phyloP scores from a whole-genome alignment of 2,888 invertebrate genomes.

The Sinhomidia bicolor region DNA sequence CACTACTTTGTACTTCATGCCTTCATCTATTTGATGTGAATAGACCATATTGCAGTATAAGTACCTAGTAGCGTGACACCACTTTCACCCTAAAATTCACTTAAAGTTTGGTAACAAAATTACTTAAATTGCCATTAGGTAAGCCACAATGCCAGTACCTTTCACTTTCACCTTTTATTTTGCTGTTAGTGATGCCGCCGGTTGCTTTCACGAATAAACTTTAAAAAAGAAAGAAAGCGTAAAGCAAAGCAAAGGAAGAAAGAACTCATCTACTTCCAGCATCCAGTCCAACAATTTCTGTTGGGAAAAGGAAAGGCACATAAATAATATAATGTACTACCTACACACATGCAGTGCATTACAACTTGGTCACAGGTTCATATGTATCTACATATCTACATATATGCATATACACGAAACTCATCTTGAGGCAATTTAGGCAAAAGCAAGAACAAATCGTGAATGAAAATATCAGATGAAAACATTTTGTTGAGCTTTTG shows the following conservation, averaged over 20 bases:
- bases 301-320: not conserved
- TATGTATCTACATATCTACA: not conserved
- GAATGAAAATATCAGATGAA: constrained; percentile 23
- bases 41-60: not conserved
- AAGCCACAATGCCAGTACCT: constrained; percentile 34
- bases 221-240: not conserved
- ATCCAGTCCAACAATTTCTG: not conserved
- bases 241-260: not conserved
- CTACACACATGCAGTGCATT: not conserved
- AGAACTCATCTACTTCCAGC: not conserved
- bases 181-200: not conserved
- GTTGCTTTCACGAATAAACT: not conserved
- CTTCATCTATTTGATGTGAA: constrained; percentile 22
- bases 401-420: not conserved
- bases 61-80: constrained; percentile 26
- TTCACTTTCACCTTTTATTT: constrained; percentile 40
- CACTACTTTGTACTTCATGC: not conserved
- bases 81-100: constrained; percentile 42
- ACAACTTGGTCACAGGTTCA: not conserved
- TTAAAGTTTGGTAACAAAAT: constrained; percentile 49
- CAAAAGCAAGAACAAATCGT: not conserved
- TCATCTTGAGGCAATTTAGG: constrained; percentile 12
- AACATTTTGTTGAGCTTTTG: constrained; percentile 13
- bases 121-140: constrained; percentile 52
- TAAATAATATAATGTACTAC: not conserved